Conservation (phyloP, 2,797 vertebrate species). For the Characodon lateralis region DNA sequence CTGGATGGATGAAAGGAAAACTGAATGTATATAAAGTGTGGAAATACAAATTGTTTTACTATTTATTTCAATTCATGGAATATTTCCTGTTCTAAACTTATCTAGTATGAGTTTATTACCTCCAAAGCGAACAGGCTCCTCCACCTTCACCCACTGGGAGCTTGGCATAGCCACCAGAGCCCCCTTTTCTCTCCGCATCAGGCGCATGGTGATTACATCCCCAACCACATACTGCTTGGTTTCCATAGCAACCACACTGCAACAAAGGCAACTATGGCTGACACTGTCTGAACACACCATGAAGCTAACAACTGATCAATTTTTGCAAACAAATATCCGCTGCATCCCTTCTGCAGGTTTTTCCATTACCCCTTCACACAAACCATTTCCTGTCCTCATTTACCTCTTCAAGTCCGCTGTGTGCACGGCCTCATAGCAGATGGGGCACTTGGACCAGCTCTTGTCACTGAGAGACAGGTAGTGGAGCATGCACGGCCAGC, state of each 20-base stretch:
- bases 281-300: background rate
- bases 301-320: background rate
- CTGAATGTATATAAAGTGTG: too few species aligned
- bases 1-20: too few species aligned
- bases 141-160: slow-evolving; percentile 92
- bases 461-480: slow-evolving; percentile 95
- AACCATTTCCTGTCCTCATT: background rate
- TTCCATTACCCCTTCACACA: background rate
- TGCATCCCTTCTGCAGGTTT: background rate
- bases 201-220: slow-evolving; percentile 93
- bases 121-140: slow-evolving; percentile 90
- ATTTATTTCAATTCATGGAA: too few species aligned
- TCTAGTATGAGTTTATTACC: slow-evolving; percentile 71
- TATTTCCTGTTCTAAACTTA: too few species aligned
- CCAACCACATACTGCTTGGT: slow-evolving; percentile 90
- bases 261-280: slow-evolving; percentile 25
- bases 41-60: too few species aligned
- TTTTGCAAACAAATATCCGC: background rate
- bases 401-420: slow-evolving; percentile 96
- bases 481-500: slow-evolving; percentile 98
- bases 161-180: slow-evolving; percentile 93
- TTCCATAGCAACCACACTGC: slow-evolving; percentile 95
- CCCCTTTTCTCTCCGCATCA: slow-evolving; percentile 96
- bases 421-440: slow-evolving; percentile 94
- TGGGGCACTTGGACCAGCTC: slow-evolving; percentile 97